These are phyloP conservation scores for Triplophysa siluroides DNA, from an alignment of 2,113 vertebrate genomes.

Conservation along the genomic window DNA sequence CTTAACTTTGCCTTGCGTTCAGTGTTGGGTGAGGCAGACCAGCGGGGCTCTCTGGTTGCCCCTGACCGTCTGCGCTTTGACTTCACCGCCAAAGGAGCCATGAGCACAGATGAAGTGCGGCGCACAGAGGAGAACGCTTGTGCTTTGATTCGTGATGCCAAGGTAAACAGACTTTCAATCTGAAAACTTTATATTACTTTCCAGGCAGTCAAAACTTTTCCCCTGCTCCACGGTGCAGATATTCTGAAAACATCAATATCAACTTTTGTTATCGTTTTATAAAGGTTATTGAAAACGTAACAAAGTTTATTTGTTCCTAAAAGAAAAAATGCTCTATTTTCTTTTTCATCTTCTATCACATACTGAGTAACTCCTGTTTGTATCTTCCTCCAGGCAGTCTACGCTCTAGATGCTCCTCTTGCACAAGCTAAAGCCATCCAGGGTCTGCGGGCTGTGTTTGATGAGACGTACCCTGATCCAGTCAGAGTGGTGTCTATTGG, in stretches of 20 bases:
- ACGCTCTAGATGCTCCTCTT: constrained; percentile 84
- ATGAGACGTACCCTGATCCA: constrained; percentile 96
- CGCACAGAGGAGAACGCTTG: constrained; percentile 83
- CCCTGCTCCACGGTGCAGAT: background rate
- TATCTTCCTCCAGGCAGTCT: constrained; percentile 76
- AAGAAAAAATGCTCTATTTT: background rate
- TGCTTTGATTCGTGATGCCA: constrained; percentile 83
- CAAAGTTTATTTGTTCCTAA: background rate
- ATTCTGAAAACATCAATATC: background rate
- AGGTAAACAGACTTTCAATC: constrained; percentile 71
- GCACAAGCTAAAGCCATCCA: constrained; percentile 94
- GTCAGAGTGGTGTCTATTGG: constrained; percentile 95
- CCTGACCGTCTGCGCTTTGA: constrained; percentile 92
- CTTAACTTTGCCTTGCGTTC: constrained; percentile 91
- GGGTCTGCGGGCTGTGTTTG: constrained; percentile 93
- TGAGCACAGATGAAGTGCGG: constrained; percentile 86
- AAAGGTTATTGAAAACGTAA: background rate
- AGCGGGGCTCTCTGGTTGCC: constrained; percentile 92
- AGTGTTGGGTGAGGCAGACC: constrained; percentile 94
- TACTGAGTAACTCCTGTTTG: background rate
- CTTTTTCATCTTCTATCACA: background rate
- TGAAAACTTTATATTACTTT: background rate
- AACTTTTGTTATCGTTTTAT: background rate
- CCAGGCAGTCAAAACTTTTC: background rate
- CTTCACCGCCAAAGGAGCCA: constrained; percentile 93